phyloP scores from a whole-genome alignment of 2,113 vertebrate genomes.

The Bolborhynchus lineola region DNA sequence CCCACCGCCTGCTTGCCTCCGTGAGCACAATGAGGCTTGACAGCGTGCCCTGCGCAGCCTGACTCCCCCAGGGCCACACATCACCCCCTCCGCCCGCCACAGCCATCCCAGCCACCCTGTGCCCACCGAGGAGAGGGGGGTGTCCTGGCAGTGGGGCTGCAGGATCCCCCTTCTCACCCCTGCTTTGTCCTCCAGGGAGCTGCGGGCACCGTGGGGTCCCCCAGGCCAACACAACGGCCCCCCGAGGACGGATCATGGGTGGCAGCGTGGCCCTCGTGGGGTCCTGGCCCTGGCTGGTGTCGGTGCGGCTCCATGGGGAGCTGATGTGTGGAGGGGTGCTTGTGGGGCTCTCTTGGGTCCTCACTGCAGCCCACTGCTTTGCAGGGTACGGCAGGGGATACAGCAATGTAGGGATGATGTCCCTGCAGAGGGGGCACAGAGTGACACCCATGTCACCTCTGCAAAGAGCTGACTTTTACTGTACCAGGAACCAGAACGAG shows the following conservation, averaged over 20 bases:
- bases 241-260: conserved; percentile 72
- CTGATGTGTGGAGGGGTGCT: conserved; percentile 93
- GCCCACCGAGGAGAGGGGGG: background rate
- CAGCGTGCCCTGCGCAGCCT: background rate
- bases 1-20: conserved; percentile 27
- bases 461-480: background rate
- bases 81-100: background rate
- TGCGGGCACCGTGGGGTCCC: background rate
- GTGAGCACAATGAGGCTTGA: conserved; percentile 59
- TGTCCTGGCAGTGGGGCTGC: background rate
- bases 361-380: conserved; percentile 95
- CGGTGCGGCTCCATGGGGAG: conserved; percentile 84
- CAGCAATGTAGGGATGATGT: accelerated
- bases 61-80: background rate
- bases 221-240: background rate
- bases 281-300: conserved; percentile 94
- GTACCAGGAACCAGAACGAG: conserved; percentile 81
- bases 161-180: background rate
- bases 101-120: background rate
- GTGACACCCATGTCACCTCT: no score
- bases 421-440: background rate
- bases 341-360: conserved; percentile 88
- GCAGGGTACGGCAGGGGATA: conserved; percentile 73
- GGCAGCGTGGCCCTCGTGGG: conserved; percentile 81
- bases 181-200: background rate